Evolutionary conservation across 2,888 invertebrate species (phyloP).

Genomic region (Spodoptera picta): DNA sequence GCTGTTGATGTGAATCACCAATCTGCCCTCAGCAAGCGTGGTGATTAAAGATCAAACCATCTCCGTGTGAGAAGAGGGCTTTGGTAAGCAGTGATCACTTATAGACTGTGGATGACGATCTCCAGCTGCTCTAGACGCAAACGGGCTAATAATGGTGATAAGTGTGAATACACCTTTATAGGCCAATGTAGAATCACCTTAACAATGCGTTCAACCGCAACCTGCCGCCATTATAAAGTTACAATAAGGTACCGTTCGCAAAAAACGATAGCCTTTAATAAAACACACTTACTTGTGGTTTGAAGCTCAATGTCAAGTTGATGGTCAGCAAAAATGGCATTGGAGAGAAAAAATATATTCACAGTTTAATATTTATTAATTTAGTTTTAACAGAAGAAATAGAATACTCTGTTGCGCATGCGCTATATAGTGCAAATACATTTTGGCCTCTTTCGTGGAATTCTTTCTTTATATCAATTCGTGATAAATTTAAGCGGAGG

Average conservation of each 20-base stretch:
- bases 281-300: conserved; percentile 35
- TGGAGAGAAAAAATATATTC: conserved; percentile 17
- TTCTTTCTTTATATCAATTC: no score
- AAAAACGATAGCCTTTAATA: conserved; percentile 40
- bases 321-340: conserved; percentile 42
- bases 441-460: no score
- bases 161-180: conserved; percentile 9
- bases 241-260: conserved; percentile 58
- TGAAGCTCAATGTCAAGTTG: conserved; percentile 4
- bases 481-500: no score
- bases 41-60: no score
- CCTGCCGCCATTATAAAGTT: conserved; percentile 40
- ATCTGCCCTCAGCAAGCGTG: no score
- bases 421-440: no score
- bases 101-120: no score
- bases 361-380: conserved; percentile 1
- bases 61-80: no score
- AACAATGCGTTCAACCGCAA: conserved; percentile 46
- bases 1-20: no score
- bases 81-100: no score
- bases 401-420: no score
- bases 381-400: not conserved
- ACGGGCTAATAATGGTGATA: not conserved
- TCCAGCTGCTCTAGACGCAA: no score
- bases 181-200: conserved; percentile 21